Base-by-base conservation (phyloP, 2,113 vertebrate genomes). In the Cyprinodon variegatus region DNA sequence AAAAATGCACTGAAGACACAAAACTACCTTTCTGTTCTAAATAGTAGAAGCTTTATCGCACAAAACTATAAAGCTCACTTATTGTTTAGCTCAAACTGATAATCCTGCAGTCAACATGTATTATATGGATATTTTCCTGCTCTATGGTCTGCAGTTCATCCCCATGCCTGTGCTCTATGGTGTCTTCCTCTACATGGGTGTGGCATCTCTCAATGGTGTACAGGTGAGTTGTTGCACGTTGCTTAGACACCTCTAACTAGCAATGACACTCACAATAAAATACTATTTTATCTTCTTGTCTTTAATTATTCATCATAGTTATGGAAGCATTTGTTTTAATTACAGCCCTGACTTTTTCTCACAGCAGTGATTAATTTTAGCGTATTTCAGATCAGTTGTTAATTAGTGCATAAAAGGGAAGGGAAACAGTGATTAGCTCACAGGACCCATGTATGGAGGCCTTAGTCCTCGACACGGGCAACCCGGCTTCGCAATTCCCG, bases 181-280 rank as follows among this genome's bases (percentile, higher is more conserved):
- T 6, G 94, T 95, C 20, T 95, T 95, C 79, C 94, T 95, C 76
- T 95, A 95, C 82, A 95, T 95, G 94, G 94, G 94, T 0, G 94
- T 95, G 68, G 94, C 94, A 0, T 95, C 94, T 1, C 93, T 95
- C 65, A 94, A 94, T 22, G 94, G 94, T 8, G 93, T 95, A 38
- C 94, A 94, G 93, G 94, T 95, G 80, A 91, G 92, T 81, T 38
- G 15, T 8, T 61, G 48, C 63, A 46, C 15, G 17, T 59, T 69
- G 20, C n/a, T 50, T 4, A 4, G 13, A 1, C 9, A 10, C 43
- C 41, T 6, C 41, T 4, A 20, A 53, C 50, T n/a, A n/a, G 50
- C 50, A 20, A 20, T n/a, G 6, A 1, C 17, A 17, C 4, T 50
- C 15, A 20, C 17, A 17, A 53, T 17, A 15, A 15, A 29, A 29